These are phyloP conservation scores for Ectemnius lituratus DNA, from an alignment of 2,888 invertebrate genomes.

Conservation along the genomic window DNA sequence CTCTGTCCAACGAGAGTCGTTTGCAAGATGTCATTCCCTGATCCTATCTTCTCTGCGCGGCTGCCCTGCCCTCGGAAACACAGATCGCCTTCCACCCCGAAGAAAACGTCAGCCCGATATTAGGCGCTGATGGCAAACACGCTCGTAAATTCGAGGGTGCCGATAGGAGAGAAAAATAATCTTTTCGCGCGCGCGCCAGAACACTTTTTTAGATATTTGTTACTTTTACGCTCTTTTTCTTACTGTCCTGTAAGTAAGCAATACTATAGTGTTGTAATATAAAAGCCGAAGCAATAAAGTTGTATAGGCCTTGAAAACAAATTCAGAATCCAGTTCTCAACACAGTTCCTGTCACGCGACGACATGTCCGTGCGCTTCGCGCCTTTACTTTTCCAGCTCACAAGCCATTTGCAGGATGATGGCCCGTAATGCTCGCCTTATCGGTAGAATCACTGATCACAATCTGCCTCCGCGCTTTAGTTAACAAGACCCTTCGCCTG, in stretches of 20 bases:
- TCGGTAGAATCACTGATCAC: conserved; percentile 12
- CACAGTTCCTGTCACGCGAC: conserved; percentile 28
- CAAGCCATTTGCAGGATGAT: conserved; percentile 15
- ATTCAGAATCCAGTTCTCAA: conserved; percentile 12
- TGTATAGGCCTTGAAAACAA: conserved; percentile 12
- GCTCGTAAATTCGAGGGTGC: background rate
- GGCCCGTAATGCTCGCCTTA: conserved; percentile 13
- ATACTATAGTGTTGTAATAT: too few species aligned
- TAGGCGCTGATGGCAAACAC: conserved; percentile 3
- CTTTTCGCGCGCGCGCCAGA: background rate
- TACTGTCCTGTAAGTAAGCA: too few species aligned
- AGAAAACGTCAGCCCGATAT: background rate
- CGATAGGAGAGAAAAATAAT: background rate
- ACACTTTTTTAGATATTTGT: background rate
- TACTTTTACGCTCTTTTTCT: background rate
- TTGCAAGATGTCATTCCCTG: conserved; percentile 45
- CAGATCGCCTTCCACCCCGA: background rate
- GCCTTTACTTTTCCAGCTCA: conserved; percentile 17
- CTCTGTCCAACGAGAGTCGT: conserved; percentile 38
- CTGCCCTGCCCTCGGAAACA: background rate
- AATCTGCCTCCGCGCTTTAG: conserved; percentile 10
- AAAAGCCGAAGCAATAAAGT: background rate
- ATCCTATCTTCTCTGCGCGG: conserved; percentile 32
- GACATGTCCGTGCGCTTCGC: conserved; percentile 22
- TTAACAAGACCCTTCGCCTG: conserved; percentile 10